Evolutionary conservation across 2,113 vertebrate species (phyloP), one percentile per base, ranked within the genome.

Genomic region (Perognathus longimembris): DNA sequence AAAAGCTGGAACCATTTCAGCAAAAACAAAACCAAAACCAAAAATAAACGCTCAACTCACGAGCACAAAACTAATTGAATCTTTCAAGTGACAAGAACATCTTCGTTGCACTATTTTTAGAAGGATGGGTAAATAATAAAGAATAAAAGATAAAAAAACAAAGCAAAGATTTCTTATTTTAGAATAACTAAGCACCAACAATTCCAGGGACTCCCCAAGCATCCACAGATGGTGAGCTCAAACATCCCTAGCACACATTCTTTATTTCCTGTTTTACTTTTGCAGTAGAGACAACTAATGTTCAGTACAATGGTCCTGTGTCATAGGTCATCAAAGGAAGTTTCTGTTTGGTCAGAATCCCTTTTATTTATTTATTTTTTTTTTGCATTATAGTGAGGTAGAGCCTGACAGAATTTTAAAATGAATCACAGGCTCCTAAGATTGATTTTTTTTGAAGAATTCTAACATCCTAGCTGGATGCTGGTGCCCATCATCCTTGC

Each of bases 361-460:
- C n/a, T n/a, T n/a, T n/a, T n/a, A n/a, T n/a, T n/a, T n/a, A n/a
- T n/a, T n/a, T n/a, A n/a, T n/a, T n/a, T 91, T 96, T 88, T 82
- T 30, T 96, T 74, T 88, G 88, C n/a, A 40, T 88, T 87, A 66
- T 57, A 66, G 85, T 42, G 63, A 93, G 94, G 75, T 66, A 18
- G 78, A 95, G 74, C 42, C n/a, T 67, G 66, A 78, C 64, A 4
- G 0, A 70, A 34, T 90, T 91, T 91, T 64, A 87, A 83, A 97
- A 78, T 66, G 61, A 91, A 95, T 77, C 28, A 73, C 40, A 67
- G 80, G 21, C 50, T 84, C 78, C 88, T 82, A 50, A 92, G 67
- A 94, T 82, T 18, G 40, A 79, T 94, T 93, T 93, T 94, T 93
- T 93, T 92, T 89, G 45, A 84, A 89, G 81, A 89, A 88, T 94